Conservation (phyloP, 2,113 vertebrate species). For the Perccottus glenii region DNA sequence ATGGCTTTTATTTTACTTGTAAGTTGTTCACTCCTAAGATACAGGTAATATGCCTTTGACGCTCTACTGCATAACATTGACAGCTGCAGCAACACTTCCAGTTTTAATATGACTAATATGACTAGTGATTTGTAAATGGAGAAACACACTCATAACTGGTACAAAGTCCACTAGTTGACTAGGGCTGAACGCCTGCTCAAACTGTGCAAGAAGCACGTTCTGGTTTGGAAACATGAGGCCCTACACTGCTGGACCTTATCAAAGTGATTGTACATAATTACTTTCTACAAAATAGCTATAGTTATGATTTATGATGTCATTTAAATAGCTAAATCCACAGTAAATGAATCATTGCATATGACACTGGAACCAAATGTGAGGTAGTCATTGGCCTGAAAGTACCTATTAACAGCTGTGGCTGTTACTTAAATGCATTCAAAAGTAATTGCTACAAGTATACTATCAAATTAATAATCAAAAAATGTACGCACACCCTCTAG, state of each 20-base stretch:
- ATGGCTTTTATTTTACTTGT: slow-evolving; percentile 25
- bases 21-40: slow-evolving; percentile 51
- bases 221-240: slow-evolving; percentile 42
- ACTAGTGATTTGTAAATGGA: slow-evolving; percentile 52
- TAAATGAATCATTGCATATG: too few species aligned
- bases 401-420: background rate
- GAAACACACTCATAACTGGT: slow-evolving; percentile 44
- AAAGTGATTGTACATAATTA: too few species aligned
- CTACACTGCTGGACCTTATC: background rate
- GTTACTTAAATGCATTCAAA: background rate
- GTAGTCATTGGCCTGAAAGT: background rate
- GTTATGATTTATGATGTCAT: too few species aligned
- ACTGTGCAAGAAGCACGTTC: slow-evolving; percentile 39
- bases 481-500: background rate
- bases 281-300: too few species aligned
- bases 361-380: too few species aligned
- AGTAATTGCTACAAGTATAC: background rate
- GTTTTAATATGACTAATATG: slow-evolving; percentile 64
- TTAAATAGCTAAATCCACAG: too few species aligned
- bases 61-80: slow-evolving; percentile 46
- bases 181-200: slow-evolving; percentile 40
- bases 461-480: background rate
- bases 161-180: slow-evolving; percentile 54
- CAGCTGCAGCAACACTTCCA: slow-evolving; percentile 58
- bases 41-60: slow-evolving; percentile 50